Base-by-base conservation (phyloP, 35 echinoderm and acorn worm genomes). In the Hemicentrotus pulcherrimus region DNA sequence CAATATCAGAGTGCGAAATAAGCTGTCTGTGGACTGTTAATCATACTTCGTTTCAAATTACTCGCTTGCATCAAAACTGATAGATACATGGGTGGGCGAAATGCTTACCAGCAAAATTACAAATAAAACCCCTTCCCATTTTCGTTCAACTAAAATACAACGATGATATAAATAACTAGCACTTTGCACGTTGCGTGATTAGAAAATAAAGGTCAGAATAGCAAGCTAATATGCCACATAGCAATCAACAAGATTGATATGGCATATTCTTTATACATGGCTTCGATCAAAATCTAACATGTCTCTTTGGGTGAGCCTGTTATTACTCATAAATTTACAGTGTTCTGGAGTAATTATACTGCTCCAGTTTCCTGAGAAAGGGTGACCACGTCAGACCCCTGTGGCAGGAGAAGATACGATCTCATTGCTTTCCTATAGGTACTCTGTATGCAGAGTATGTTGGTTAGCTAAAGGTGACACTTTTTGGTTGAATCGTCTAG, bases 271-370 rank as follows among this genome's bases (percentile, higher is more conserved):
- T 78, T 78, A n/a, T 78, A 78, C 65, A 28, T 78, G 65, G 19
- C 28, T 78, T n/a, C 65, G 65, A 78, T 78, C 65, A 78, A 78
- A 78, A 78, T 78, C 65, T 78, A 78, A 78, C 6, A 78, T 28
- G 65, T 78, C 65, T 78, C 65, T 78, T 78, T 78, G 22, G 19
- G 65, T 78, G 65, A 78, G 65, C 65, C 15, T 78, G 65, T 78
- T 78, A 78, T 78, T 78, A 78, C 65, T 78, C 65, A 78, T 78
- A 78, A 59, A 78, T 78, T 78, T 18, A 78, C 65, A 78, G 65
- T 78, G 65, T 78, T 78, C 65, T 78, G 65, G 19, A n/a, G 65
- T 78, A 78, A 78, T 78, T 78, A 78, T 78, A 18, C 65, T 78
- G 65, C 65, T 18, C 65, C 65, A 78, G 19, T 78, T 78, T 78